These are phyloP conservation scores for Andrena fulva DNA, from an alignment of 2,888 invertebrate genomes.

Conservation along the genomic window DNA sequence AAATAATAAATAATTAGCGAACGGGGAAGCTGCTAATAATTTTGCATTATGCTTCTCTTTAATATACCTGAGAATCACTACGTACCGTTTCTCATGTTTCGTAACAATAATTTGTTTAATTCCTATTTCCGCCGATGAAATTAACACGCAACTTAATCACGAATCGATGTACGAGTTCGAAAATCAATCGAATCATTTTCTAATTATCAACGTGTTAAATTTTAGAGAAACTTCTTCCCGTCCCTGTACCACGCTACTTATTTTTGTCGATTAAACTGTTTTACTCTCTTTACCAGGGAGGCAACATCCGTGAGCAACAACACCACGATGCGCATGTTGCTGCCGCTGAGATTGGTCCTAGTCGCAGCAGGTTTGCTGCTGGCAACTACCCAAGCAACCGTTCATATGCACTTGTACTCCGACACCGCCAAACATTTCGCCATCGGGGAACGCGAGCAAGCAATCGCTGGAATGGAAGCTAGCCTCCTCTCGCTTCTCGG, in stretches of 20 bases:
- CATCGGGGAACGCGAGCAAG: slow-evolving; percentile 78
- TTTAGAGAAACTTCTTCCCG: background rate
- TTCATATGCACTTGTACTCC: slow-evolving; percentile 39
- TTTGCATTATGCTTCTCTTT: background rate
- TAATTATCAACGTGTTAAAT: background rate
- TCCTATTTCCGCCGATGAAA: no score
- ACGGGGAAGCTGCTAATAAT: background rate
- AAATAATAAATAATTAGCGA: background rate
- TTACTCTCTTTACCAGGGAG: slow-evolving; percentile 76
- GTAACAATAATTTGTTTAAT: no score
- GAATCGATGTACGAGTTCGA: no score
- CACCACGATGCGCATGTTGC: slow-evolving; percentile 84
- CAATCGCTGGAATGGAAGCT: slow-evolving; percentile 86
- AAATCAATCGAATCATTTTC: no score
- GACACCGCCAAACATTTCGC: slow-evolving; percentile 71
- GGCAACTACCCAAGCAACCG: slow-evolving; percentile 84
- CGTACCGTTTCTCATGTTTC: no score
- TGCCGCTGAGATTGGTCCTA: slow-evolving; percentile 83
- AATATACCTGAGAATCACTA: background rate
- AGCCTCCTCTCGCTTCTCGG: slow-evolving; percentile 88
- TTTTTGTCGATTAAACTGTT: background rate
- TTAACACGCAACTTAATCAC: no score
- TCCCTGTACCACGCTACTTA: background rate
- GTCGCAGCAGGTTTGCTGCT: slow-evolving; percentile 83
- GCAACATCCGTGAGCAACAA: slow-evolving; percentile 79